Evolutionary conservation across 2,888 invertebrate species (phyloP).

Genomic region (Cephus pulcher): DNA sequence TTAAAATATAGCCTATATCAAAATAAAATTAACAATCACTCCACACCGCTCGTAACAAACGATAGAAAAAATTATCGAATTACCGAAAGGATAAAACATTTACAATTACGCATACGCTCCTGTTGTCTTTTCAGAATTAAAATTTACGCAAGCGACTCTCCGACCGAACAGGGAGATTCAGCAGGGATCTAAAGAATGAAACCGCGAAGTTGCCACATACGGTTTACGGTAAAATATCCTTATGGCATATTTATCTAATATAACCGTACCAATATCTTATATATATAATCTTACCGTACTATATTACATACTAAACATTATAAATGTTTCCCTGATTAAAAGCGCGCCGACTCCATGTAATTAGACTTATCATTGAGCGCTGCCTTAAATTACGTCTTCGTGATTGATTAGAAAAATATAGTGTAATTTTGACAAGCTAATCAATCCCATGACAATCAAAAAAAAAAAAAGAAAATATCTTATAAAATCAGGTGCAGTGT

Average conservation of each 20-base stretch:
- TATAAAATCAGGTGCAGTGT: not conserved
- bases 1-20: not conserved
- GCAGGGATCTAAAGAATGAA: not conserved
- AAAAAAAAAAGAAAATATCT: not conserved
- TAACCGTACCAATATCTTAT: not conserved
- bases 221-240: not conserved
- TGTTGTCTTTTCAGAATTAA: not conserved
- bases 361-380: not conserved
- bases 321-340: conserved; percentile 31
- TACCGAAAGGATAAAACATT: not conserved
- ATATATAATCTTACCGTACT: not conserved
- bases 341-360: not conserved
- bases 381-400: not conserved
- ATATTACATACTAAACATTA: conserved; percentile 28
- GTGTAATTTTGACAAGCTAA: not conserved
- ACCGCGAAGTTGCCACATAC: not conserved
- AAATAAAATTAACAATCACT: not conserved
- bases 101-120: not conserved
- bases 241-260: not conserved
- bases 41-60: not conserved
- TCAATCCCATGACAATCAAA: not conserved
- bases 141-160: not conserved
- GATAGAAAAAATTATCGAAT: not conserved
- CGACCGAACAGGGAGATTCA: not conserved
- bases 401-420: not conserved